A percentile compares a stretch with the other conserved stretches of the same genome.
phyloP scores from a whole-genome alignment of 2,888 invertebrate species.

The Erannis defoliaria region DNA sequence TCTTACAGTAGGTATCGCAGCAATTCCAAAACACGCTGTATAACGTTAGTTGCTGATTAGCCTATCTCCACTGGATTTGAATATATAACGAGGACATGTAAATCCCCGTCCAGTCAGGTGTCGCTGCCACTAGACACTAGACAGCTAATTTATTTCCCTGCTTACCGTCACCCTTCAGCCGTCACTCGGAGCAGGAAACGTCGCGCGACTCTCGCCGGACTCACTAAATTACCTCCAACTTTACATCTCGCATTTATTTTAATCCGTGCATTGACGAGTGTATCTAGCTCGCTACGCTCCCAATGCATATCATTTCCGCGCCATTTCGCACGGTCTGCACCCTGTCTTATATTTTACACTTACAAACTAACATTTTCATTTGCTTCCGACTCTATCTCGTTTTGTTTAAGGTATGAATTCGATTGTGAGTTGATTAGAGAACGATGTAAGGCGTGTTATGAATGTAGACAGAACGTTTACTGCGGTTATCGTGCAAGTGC shows the following conservation, averaged over 20 bases:
- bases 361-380: background rate
- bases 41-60: background rate
- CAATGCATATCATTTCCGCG: constrained; percentile 40
- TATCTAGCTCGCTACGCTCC: constrained; percentile 34
- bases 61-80: background rate
- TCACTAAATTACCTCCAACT: constrained; percentile 38
- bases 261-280: constrained; percentile 35
- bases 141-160: constrained; percentile 22
- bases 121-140: constrained; percentile 1
- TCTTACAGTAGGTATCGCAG: no score
- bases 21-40: no score
- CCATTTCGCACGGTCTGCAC: constrained; percentile 44
- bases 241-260: constrained; percentile 30
- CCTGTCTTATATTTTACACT: constrained; percentile 21
- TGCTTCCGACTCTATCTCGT: constrained; percentile 3
- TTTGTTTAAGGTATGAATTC: background rate
- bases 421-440: background rate
- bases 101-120: background rate
- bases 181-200: constrained; percentile 40
- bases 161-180: constrained; percentile 9
- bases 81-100: constrained; percentile 4
- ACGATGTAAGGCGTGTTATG: constrained; percentile 27
- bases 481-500: constrained; percentile 56
- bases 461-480: constrained; percentile 43
- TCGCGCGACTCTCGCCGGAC: constrained; percentile 34